A percentile compares a stretch with the other conserved stretches of the same genome.
phyloP scores from a whole-genome alignment of 2,888 invertebrate genomes.

The Gibbula magus region DNA sequence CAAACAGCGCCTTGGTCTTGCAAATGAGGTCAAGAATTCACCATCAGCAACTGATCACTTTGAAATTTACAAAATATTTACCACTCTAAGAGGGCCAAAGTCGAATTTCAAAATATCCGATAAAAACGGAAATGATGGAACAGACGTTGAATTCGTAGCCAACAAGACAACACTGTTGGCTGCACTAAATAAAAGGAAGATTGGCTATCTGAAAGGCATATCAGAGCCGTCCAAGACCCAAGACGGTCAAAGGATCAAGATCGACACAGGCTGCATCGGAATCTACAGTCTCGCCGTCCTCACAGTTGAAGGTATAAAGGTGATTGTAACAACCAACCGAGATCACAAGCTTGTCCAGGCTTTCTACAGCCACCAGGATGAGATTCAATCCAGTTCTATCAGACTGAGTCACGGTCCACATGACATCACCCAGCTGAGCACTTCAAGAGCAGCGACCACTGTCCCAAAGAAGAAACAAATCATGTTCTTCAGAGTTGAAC shows the following conservation, averaged over 20 bases:
- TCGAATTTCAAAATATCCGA: neutral
- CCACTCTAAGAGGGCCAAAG: neutral
- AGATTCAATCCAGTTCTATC: neutral
- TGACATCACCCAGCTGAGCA: neutral
- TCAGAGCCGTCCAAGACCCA: neutral
- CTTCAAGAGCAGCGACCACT: neutral
- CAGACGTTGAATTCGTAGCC: neutral
- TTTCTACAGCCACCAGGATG: neutral
- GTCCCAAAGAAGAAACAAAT: slow-evolving; percentile 15
- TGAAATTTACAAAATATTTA: slow-evolving; percentile 4
- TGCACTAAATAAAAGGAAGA: neutral
- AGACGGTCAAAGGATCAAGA: neutral
- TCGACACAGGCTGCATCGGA: neutral
- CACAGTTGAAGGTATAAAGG: neutral
- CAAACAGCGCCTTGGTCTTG: neutral
- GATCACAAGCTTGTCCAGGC: neutral
- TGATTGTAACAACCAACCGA: neutral
- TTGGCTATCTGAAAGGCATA: neutral
- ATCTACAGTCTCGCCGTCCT: neutral
- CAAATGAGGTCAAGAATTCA: neutral
- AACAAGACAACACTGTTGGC: neutral
- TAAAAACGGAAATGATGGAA: neutral
- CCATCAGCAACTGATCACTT: neutral
- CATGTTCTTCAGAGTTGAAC: neutral
- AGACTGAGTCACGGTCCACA: neutral